Conservation (phyloP, 2,888 invertebrate species). For the Nyleta sp. region DNA sequence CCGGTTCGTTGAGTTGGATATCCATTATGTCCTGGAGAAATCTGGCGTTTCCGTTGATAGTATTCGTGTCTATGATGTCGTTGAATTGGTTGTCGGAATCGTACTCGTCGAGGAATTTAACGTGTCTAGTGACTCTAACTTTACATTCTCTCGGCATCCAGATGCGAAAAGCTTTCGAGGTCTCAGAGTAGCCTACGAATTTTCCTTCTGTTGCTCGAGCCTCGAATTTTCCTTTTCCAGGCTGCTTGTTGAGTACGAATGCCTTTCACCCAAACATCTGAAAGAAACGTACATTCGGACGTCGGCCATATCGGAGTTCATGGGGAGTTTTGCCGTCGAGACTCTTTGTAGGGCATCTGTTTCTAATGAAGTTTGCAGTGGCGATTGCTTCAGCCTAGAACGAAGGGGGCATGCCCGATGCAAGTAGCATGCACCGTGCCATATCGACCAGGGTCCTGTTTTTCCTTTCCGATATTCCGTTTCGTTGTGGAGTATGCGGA, state of each 20-base stretch:
- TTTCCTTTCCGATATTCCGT: too few relatives aligned
- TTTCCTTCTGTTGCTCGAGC: conserved; percentile 46
- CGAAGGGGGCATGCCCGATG: background rate
- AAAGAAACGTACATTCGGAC: background rate
- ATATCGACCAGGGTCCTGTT: too few relatives aligned
- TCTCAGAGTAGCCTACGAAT: conserved; percentile 57
- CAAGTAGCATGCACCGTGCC: too few relatives aligned
- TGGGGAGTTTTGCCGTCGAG: background rate
- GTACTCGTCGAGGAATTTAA: conserved; percentile 43
- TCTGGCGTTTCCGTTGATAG: conserved; percentile 2
- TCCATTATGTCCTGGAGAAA: background rate
- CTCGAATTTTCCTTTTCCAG: conserved; percentile 55
- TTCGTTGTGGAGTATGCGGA: too few relatives aligned
- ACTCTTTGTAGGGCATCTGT: conserved; percentile 3
- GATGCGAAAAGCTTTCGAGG: conserved; percentile 53
- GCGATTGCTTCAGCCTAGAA: conserved; percentile 16
- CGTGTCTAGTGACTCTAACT: conserved; percentile 50
- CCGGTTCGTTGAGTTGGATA: background rate
- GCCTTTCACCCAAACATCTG: background rate
- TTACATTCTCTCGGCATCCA: conserved; percentile 42
- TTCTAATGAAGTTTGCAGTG: background rate
- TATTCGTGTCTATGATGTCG: conserved; percentile 10
- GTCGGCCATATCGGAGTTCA: background rate
- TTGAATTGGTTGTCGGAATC: background rate
- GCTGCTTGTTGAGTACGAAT: too few relatives aligned